These are phyloP conservation scores for Catostomus latipinnis DNA, from an alignment of 2,797 vertebrate genomes.

Conservation along the genomic window DNA sequence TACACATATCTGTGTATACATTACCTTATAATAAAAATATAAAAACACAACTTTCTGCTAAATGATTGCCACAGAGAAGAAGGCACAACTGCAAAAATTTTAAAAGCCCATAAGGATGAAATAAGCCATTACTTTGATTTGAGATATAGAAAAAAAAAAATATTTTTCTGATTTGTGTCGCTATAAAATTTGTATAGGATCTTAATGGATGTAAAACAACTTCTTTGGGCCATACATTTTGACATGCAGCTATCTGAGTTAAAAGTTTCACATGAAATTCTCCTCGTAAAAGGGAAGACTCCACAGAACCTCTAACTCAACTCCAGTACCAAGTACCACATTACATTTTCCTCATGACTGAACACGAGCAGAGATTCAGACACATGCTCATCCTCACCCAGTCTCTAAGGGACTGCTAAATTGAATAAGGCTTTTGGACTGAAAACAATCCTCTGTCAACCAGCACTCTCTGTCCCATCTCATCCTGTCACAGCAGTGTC, in stretches of 20 bases:
- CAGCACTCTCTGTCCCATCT: conserved; percentile 49
- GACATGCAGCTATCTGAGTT: conserved; percentile 15
- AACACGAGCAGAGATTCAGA: conserved; percentile 37
- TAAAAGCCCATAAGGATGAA: neutral
- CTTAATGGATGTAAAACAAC: too few relatives aligned
- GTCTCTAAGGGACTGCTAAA: conserved; percentile 51
- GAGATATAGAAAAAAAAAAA: too few relatives aligned
- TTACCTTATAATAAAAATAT: too few relatives aligned
- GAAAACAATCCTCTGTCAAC: conserved; percentile 63
- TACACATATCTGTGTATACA: too few relatives aligned
- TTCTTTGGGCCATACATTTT: neutral
- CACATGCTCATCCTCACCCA: conserved; percentile 27
- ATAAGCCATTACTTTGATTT: neutral
- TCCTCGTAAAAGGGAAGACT: neutral
- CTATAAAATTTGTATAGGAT: too few relatives aligned
- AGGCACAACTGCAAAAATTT: neutral
- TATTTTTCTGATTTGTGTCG: too few relatives aligned
- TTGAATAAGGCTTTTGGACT: conserved; percentile 59
- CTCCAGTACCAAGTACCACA: conserved; percentile 40
- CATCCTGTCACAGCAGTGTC: conserved; percentile 51
- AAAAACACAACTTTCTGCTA: too few relatives aligned
- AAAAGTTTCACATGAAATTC: conserved; percentile 30
- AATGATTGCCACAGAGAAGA: neutral
- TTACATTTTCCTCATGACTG: conserved; percentile 42
- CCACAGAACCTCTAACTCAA: conserved; percentile 26